Evolutionary conservation across 2,888 invertebrate genomes (phyloP), one percentile per base, ranked within the genome.

Genomic region (Lasioglossum calceatum): DNA sequence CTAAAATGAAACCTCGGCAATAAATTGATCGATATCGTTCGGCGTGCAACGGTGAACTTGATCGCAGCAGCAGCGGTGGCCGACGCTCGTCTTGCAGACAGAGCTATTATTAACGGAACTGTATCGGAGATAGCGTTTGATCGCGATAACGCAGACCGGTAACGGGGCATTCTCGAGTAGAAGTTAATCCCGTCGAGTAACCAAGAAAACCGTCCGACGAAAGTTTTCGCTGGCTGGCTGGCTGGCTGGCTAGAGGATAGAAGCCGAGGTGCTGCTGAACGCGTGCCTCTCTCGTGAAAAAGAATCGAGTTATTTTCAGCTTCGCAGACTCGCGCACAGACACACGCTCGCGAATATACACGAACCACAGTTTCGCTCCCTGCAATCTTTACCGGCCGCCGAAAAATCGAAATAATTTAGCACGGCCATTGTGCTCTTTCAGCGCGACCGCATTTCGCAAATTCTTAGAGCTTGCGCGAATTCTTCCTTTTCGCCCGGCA

Each of bases 301-400:
- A 81, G 61, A 36, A 81, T 58, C 27, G 61, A 81, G 81, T 72
- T 81, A 81, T 81, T 81, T 81, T 71, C 36, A 70, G 77, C 64
- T 8, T 36, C 64, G 64, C 32, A 64, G 32, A 64, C 32, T 2
- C 64, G 32, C 7, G 27, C 64, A 32, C 16, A 12, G 64, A 32
- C 64, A 64, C 7, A 14, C 32, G 16, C 32, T 7, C 27, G 32
- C 14, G 47, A 47, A 64, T 47, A 27, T 8, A 4, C 71, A 44
- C 71, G 54, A 47, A 42, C 70, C 58, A 58, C 58, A n/a, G n/a
- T 58, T 58, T 58, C n/a, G 58, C 58, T 58, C 4, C n/a, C n/a
- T 3, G n/a, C 54, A 8, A 54, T 54, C 54, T 54, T n/a, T 54
- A 54, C n/a, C 23, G 54, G 3, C n/a, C 10, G 8, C 12, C n/a